Evolutionary conservation across 2,797 vertebrate genomes (phyloP), one percentile per base, ranked within the genome.

Genomic region (Oreortyx pictus): DNA sequence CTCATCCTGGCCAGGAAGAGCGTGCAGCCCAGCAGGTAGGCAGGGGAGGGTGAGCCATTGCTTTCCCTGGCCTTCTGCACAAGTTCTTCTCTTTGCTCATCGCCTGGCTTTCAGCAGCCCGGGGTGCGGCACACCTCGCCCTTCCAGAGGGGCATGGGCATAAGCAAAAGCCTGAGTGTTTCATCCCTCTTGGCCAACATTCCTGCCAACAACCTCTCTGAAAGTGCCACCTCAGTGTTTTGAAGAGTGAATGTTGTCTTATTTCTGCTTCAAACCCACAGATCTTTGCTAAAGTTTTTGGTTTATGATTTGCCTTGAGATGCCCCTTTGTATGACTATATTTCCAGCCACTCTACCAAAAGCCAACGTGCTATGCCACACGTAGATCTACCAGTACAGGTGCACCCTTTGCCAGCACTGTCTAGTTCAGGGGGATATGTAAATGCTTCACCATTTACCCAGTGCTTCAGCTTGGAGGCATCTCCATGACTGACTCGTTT

Each of bases 121-220:
- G 33, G 73, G 16, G 35, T 1, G 2, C 0, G 0, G 71, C 70
- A 70, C n/a, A 17, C 6, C 60, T 82, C 1, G 0, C 39, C n/a
- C 57, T 68, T 86, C 41, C 29, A 6, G 10, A 56, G 54, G 19
- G 20, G 14, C 24, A 6, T 44, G 59, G 31, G 41, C 15, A 78
- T 23, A 35, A 0, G 13, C 24, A 54, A 22, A 75, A 68, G 60
- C 2, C 0, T 4, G 6, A 78, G 39, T 18, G n/a, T 31, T 18
- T 91, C 31, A 8, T 44, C 29, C 33, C 59, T 83, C 64, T 70
- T 47, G 44, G 67, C n/a, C 59, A 37, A 22, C 43, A 50, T 14
- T 75, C 46, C 59, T 81, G 49, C 22, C 35, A 50, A 47, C 6
- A 64, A 62, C 22, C 25, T 31, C 52, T 91, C 56, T 35, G 11